These are phyloP conservation scores for Phalacrocorax pelagicus DNA, from an alignment of 2,113 vertebrate genomes.

Conservation along the genomic window DNA sequence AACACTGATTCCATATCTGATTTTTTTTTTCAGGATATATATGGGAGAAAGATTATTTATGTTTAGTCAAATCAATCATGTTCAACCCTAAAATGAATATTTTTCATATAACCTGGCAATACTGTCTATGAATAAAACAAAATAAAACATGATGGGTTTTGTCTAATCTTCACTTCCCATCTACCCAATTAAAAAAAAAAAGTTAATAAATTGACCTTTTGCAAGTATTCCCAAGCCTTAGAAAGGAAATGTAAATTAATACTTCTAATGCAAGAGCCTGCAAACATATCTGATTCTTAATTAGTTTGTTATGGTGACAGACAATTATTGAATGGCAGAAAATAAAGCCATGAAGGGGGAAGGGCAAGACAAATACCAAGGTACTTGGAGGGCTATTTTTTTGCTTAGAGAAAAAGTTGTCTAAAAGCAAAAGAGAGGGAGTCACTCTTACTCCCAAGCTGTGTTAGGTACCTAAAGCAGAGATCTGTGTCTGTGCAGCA, in stretches of 20 bases:
- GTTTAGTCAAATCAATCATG: neutral
- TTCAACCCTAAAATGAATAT: neutral
- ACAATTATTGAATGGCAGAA: neutral
- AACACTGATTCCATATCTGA: neutral
- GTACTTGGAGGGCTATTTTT: neutral
- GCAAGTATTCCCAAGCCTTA: neutral
- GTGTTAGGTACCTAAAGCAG: neutral
- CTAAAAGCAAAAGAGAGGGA: neutral
- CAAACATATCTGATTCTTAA: neutral
- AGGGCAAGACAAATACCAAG: neutral
- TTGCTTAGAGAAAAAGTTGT: neutral
- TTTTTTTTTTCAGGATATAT: neutral
- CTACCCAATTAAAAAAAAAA: neutral
- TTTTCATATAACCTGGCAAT: neutral
- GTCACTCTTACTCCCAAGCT: neutral
- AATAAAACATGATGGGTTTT: neutral
- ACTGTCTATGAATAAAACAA: neutral
- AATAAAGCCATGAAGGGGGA: neutral
- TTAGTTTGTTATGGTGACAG: neutral
- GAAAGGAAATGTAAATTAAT: neutral
- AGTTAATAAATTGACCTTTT: neutral
- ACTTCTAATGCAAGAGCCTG: neutral
- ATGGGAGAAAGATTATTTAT: neutral
- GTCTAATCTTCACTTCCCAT: neutral
- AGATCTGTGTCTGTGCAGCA: neutral